Evolutionary conservation across 2,888 invertebrate genomes (phyloP), one percentile per base, ranked within the genome.

Genomic region (Phorcus lineatus): DNA sequence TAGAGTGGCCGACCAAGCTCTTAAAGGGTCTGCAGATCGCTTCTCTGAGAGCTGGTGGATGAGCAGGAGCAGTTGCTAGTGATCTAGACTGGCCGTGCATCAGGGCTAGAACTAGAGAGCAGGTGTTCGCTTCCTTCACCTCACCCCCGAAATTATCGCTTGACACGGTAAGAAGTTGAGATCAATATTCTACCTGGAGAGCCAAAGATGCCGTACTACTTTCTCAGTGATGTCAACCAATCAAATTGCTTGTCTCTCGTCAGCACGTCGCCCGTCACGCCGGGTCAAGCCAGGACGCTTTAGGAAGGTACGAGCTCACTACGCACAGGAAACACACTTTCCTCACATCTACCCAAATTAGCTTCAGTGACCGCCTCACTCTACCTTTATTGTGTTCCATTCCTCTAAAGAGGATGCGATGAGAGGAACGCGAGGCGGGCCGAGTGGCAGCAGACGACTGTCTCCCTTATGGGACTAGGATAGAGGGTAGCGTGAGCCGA

Each of bases 131-230:
- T 17, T 28, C 62, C 62, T 13, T 24, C 47, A 47, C 62, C 62
- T 62, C 62, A 16, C 24, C 62, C n/a, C 62, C 24, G 62, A 62
- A 62, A 62, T 57, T 62, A 62, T n/a, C 62, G 28, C 28, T 62
- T 62, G 62, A 62, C 62, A 62, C 28, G 28, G 28, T 13, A 62
- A 62, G 62, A 62, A 62, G 24, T 28, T 28, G 13, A 24, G 62
- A 62, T 62, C 62, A 28, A 62, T 62, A 62, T 28, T 62, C 28
- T 62, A 62, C 62, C 62, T 62, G 62, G 62, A 11, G 47, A 62
- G 62, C 62, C 62, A 28, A 62, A 62, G 62, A 62, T 62, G 62
- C 62, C 28, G 62, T 62, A 62, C 62, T 62, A 62, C 62, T 62
- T 62, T 62, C 62, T 62, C 62, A 24, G 62, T 62, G 24, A 28